phyloP scores from a whole-genome alignment of 2,888 invertebrate species.

The Melanotus villosus region DNA sequence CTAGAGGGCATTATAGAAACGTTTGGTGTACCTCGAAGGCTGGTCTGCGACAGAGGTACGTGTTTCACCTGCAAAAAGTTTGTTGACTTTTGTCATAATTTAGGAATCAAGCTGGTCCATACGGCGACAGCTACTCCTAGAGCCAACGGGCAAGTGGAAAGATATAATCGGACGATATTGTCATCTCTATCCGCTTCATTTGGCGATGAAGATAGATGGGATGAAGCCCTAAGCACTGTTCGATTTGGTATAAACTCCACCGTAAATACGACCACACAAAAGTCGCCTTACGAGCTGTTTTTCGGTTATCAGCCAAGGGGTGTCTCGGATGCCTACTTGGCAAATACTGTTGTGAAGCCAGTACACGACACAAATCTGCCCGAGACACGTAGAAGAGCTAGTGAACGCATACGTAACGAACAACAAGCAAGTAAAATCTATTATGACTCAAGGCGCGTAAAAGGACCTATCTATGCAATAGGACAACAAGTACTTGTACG shows the following conservation, averaged over 20 bases:
- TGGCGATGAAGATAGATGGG: conserved; percentile 6
- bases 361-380: neutral
- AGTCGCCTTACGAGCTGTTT: conserved; percentile 17
- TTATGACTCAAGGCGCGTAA: neutral
- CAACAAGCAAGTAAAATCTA: neutral
- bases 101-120: conserved; percentile 9
- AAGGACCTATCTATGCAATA: neutral
- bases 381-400: neutral
- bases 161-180: conserved; percentile 17
- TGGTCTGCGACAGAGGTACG: neutral
- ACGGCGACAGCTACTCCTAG: conserved; percentile 16
- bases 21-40: conserved; percentile 6
- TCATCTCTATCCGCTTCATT: neutral
- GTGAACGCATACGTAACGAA: neutral
- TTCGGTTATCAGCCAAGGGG: neutral
- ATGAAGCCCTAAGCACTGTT: neutral
- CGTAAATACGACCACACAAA: too few relatives aligned
- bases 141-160: conserved; percentile 26
- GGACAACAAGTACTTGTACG: neutral
- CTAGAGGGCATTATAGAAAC: neutral
- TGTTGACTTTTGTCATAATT: neutral
- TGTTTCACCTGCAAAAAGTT: conserved; percentile 18
- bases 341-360: neutral
- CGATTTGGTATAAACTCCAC: conserved; percentile 11
- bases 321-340: neutral